A percentile compares a stretch with the other conserved stretches of the same genome.
Conservation (phyloP, 1,140 invertebrate species). For the Rhopalosiphum padi region DNA sequence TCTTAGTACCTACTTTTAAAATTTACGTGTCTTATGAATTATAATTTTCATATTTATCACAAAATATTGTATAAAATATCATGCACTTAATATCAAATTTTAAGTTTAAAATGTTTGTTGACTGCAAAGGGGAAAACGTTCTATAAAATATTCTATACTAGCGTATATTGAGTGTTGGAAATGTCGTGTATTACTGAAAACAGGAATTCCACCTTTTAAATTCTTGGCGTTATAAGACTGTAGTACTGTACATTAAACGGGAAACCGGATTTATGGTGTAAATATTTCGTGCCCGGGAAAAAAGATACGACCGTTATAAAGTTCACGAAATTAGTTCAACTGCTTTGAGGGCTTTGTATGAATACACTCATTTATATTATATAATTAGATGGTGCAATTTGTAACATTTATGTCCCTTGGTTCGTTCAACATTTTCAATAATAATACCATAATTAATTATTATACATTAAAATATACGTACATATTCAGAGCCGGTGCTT, state of each 20-base stretch:
- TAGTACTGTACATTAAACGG: background rate
- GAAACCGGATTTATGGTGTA: slow-evolving; percentile 25
- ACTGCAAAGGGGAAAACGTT: no score
- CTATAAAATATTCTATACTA: background rate
- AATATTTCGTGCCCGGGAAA: background rate
- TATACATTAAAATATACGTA: background rate
- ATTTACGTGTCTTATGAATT: background rate
- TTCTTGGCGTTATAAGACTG: slow-evolving; percentile 33
- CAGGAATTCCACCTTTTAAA: slow-evolving; percentile 43
- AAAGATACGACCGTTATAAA: slow-evolving; percentile 1
- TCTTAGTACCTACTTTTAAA: background rate
- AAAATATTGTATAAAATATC: background rate
- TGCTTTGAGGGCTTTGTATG: background rate
- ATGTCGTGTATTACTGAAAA: background rate
- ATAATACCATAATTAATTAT: background rate
- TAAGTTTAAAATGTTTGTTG: background rate
- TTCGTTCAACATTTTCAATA: background rate
- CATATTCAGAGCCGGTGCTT: slow-evolving; percentile 2
- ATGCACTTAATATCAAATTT: background rate
- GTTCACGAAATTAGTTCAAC: background rate
- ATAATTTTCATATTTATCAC: background rate
- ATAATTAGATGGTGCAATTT: background rate
- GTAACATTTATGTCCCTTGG: background rate
- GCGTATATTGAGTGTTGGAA: background rate
- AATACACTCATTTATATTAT: background rate